A percentile compares a stretch with the other conserved stretches of the same genome.
These are phyloP conservation scores for Pollimyrus isidori DNA, from an alignment of 2,113 vertebrate genomes.

Conservation along the genomic window DNA sequence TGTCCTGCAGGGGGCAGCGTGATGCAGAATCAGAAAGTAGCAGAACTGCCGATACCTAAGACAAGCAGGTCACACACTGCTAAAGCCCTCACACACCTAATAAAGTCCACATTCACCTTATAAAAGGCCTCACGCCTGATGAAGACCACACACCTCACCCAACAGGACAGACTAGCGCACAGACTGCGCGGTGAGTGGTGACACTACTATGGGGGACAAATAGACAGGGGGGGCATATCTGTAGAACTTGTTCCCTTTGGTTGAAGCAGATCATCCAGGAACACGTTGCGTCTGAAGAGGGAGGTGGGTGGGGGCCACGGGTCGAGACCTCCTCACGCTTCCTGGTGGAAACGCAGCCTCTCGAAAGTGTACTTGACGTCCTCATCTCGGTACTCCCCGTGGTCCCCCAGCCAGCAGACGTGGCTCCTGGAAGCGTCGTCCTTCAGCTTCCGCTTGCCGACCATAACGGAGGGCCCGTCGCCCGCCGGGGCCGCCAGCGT, in stretches of 20 bases:
- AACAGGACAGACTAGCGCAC: background rate
- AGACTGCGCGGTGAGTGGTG: background rate
- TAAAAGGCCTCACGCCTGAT: background rate
- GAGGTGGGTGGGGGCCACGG: no score
- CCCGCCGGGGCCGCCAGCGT: conserved; percentile 61
- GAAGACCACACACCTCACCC: background rate
- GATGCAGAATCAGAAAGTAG: background rate
- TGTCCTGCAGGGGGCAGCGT: background rate
- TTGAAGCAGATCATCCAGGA: background rate
- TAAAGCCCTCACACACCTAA: background rate
- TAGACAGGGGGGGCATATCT: background rate
- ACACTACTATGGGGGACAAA: background rate
- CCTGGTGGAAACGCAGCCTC: conserved; percentile 74
- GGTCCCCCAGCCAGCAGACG: conserved; percentile 52
- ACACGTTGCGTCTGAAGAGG: background rate
- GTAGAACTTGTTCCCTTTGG: background rate
- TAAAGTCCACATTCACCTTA: background rate
- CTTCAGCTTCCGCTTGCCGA: conserved; percentile 80
- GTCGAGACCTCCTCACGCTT: background rate
- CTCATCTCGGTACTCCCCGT: conserved; percentile 33
- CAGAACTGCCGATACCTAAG: background rate
- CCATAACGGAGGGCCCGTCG: conserved; percentile 36
- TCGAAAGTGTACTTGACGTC: conserved; percentile 66
- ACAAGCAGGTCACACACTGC: background rate
- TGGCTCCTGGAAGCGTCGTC: conserved; percentile 56